Percentiles rank a stretch among this genome's conserved stretches.
phyloP scores from a whole-genome alignment of 2,888 invertebrate species.

The Cryptocheilus praepositus region DNA sequence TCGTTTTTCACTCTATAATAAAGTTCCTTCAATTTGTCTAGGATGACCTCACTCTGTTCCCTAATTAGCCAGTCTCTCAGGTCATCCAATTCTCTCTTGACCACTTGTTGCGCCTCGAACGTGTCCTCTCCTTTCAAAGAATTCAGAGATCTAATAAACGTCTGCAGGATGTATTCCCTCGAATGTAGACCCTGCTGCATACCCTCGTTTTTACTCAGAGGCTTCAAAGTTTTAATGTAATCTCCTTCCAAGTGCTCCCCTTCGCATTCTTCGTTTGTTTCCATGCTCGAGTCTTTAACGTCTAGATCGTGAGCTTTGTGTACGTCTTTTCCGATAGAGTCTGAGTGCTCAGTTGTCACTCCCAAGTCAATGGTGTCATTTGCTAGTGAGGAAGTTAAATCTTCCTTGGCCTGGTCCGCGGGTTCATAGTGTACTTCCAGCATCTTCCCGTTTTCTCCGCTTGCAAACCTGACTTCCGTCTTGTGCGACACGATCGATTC shows the following conservation, averaged over 20 bases:
- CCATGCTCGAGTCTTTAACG: conserved; percentile 42
- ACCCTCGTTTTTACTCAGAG: conserved; percentile 51
- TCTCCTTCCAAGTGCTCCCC: conserved; percentile 58
- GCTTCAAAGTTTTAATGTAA: conserved; percentile 65
- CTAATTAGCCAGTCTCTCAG: conserved; percentile 64
- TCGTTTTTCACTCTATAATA: conserved; percentile 69
- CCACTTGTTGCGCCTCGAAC: conserved; percentile 56
- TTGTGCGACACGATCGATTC: conserved; percentile 39
- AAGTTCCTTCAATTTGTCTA: conserved; percentile 61
- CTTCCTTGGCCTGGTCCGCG: conserved; percentile 31
- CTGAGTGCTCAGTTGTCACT: conserved; percentile 6
- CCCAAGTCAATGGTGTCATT: not conserved
- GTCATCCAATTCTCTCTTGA: conserved; percentile 62
- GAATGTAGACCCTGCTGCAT: conserved; percentile 49
- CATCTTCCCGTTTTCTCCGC: conserved; percentile 49
- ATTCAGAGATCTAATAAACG: conserved; percentile 59
- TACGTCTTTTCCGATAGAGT: conserved; percentile 14
- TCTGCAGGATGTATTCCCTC: conserved; percentile 60
- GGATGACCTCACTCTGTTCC: conserved; percentile 61
- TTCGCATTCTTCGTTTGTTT: conserved; percentile 41
- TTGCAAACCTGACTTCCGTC: conserved; percentile 59
- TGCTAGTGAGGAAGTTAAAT: conserved; percentile 5
- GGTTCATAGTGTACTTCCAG: conserved; percentile 47
- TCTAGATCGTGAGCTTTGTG: conserved; percentile 30
- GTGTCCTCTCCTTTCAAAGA: conserved; percentile 59